phyloP scores from a whole-genome alignment of 2,113 vertebrate genomes.

The Gobius niger region DNA sequence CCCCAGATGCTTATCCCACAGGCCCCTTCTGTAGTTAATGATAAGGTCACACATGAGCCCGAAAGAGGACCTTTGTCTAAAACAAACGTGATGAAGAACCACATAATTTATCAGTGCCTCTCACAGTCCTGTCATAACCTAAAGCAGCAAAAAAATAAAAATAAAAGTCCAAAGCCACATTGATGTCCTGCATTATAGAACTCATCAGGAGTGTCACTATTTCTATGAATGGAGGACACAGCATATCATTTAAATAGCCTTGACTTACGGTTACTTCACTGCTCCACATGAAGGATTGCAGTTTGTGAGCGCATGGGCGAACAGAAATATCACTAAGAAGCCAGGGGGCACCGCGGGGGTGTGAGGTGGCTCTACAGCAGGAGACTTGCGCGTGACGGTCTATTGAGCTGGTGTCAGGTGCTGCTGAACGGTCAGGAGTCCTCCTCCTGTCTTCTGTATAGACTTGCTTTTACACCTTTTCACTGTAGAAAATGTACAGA shows the following conservation, averaged over 20 bases:
- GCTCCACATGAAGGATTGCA: conserved; percentile 20
- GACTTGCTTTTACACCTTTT: not conserved
- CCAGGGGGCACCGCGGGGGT: not conserved
- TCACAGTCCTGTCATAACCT: no score
- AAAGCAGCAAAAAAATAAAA: no score
- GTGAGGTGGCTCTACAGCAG: not conserved
- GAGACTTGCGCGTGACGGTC: conserved; percentile 50
- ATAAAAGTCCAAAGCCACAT: no score
- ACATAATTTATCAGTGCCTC: no score
- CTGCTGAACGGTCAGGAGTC: conserved; percentile 56
- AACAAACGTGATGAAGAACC: no score
- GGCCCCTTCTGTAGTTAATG: no score
- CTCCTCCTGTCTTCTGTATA: conserved; percentile 22
- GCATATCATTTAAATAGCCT: not conserved
- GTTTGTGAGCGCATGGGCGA: conserved; percentile 9
- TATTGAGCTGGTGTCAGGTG: conserved; percentile 69
- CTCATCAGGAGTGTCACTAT: no score
- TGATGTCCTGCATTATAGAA: no score
- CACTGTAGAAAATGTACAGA: not conserved
- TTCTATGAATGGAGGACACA: no score
- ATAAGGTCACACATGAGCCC: no score
- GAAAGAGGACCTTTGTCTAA: no score
- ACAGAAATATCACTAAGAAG: conserved; percentile 15
- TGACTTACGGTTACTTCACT: not conserved
- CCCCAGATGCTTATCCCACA: no score